A percentile compares a stretch with the other conserved stretches of the same genome.
Evolutionary conservation across 2,797 vertebrate genomes (phyloP).

Genomic region (Agapornis canus): DNA sequence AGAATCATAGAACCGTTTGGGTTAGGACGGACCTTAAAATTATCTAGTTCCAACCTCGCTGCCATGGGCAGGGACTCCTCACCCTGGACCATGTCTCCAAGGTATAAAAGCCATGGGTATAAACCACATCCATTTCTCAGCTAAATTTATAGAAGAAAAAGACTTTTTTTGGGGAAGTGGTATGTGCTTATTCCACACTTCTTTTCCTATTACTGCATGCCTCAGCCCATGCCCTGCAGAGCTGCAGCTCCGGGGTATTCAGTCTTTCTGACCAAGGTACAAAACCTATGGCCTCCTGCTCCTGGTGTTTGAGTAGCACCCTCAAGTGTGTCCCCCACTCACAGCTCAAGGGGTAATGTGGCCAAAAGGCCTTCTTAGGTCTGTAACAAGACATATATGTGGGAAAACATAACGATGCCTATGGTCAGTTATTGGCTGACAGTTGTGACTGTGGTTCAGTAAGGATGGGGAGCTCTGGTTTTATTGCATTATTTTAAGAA

Average conservation of each 20-base stretch:
- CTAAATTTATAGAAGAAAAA: neutral
- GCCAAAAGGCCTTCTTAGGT: neutral
- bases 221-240: neutral
- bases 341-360: neutral
- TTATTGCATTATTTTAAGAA: neutral
- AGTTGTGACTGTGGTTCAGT: neutral
- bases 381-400: neutral
- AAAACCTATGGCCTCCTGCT: neutral
- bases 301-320: neutral
- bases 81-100: neutral
- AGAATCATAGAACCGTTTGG: neutral
- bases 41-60: neutral
- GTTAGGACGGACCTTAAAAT: neutral
- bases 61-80: neutral
- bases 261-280: neutral
- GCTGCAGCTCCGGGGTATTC: neutral
- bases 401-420: accelerated
- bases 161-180: neutral
- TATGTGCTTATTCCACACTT: neutral
- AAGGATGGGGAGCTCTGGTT: neutral
- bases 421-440: neutral
- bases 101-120: neutral
- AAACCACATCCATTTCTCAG: neutral
- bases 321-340: neutral
- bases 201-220: neutral